phyloP scores from a whole-genome alignment of 1,140 invertebrate genomes.

The Drosophila pseudoananassae region DNA sequence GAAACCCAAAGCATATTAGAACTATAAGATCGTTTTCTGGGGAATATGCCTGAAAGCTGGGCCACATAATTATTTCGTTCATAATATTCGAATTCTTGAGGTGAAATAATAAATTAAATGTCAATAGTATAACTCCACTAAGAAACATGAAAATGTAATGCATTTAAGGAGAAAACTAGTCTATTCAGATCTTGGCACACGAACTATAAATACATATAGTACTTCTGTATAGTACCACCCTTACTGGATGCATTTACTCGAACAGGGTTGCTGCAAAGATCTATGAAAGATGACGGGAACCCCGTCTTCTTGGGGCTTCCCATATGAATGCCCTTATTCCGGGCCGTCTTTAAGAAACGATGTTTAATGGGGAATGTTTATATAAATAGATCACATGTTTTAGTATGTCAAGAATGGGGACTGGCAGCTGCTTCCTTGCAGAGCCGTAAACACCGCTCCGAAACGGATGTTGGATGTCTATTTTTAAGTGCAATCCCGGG shows the following conservation, averaged over 20 bases:
- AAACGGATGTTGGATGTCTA: conserved; percentile 51
- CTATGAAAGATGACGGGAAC: too few species aligned
- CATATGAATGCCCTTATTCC: too few species aligned
- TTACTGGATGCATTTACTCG: neutral
- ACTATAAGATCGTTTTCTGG: too few species aligned
- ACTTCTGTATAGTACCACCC: too few species aligned
- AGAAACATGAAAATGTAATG: neutral
- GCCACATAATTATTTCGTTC: too few species aligned
- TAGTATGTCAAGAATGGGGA: neutral
- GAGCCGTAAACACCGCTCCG: conserved; percentile 9
- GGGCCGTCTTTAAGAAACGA: neutral
- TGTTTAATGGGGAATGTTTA: conserved; percentile 11
- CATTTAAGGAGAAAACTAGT: neutral
- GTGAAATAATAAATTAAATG: too few species aligned
- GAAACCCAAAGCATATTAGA: neutral
- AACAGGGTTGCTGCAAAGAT: neutral
- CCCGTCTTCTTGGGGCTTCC: too few species aligned
- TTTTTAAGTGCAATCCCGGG: conserved; percentile 31
- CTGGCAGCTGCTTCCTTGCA: conserved; percentile 41
- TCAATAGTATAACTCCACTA: too few species aligned
- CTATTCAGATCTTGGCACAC: neutral
- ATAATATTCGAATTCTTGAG: too few species aligned
- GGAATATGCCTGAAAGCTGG: too few species aligned
- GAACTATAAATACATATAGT: neutral
- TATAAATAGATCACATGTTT: neutral